Evolutionary conservation across 2,888 invertebrate genomes (phyloP).

Genomic region (Dicycla oo): DNA sequence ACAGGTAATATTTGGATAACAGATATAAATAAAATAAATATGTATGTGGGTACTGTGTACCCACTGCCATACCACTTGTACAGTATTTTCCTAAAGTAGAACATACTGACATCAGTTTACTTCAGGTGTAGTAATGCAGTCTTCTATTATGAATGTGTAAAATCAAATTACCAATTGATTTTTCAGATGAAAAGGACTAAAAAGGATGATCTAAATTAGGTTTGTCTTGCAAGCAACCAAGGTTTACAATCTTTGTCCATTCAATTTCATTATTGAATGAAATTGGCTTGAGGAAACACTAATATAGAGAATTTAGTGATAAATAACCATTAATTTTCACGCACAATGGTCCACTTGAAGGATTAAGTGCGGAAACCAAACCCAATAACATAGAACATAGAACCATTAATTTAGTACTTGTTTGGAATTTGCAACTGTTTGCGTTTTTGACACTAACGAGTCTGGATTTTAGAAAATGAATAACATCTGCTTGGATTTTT

Average conservation of each 20-base stretch:
- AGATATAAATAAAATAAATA: neutral
- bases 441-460: constrained; percentile 41
- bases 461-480: constrained; percentile 7
- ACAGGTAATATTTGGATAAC: neutral
- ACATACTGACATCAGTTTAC: neutral
- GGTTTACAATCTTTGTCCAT: constrained; percentile 19
- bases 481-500: constrained; percentile 27
- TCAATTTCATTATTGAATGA: constrained; percentile 17
- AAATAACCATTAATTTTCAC: constrained; percentile 26
- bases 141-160: constrained; percentile 5
- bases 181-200: constrained; percentile 88
- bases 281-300: constrained; percentile 24
- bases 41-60: neutral
- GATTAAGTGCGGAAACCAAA: too few species aligned
- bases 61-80: neutral
- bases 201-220: constrained; percentile 77
- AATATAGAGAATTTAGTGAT: constrained; percentile 28
- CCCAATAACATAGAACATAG: too few species aligned
- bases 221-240: constrained; percentile 49
- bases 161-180: constrained; percentile 58
- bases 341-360: too few species aligned
- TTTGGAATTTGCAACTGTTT: constrained; percentile 15
- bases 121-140: neutral
- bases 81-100: neutral
- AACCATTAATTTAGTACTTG: constrained; percentile 18